Conservation (phyloP, 2,888 invertebrate genomes). For the Tenthredo mesomela region DNA sequence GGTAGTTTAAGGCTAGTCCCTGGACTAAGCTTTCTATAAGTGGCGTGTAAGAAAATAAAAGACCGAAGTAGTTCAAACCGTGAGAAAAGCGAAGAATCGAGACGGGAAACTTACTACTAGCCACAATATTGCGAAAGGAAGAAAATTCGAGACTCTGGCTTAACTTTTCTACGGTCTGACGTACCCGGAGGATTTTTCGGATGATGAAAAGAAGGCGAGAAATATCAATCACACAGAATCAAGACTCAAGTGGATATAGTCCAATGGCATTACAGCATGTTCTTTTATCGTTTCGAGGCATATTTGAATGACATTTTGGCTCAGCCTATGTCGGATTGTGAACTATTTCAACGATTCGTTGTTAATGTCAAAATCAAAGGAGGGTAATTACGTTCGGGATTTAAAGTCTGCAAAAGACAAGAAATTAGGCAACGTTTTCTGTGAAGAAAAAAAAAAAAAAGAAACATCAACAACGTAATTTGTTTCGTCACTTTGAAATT, state of each 20-base stretch:
- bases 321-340: no score
- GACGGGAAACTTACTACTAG: neutral
- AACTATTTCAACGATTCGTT: neutral
- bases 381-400: neutral
- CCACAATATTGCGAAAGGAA: neutral
- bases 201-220: neutral
- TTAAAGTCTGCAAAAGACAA: neutral
- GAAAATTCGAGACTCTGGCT: neutral
- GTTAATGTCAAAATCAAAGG: neutral
- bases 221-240: neutral
- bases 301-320: neutral
- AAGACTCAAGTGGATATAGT: neutral
- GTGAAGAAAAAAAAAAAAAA: neutral
- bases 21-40: slow-evolving; percentile 37
- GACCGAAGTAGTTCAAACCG: slow-evolving; percentile 28
- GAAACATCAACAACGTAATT: neutral
- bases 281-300: neutral
- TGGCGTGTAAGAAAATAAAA: slow-evolving; percentile 40
- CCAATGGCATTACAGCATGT: neutral
- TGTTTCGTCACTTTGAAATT: neutral
- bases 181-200: neutral
- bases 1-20: slow-evolving; percentile 37
- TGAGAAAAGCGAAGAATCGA: slow-evolving; percentile 20
- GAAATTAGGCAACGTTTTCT: neutral
- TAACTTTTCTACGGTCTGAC: neutral